Base-by-base conservation (phyloP, 2,113 vertebrate species). In the Callospermophilus lateralis region DNA sequence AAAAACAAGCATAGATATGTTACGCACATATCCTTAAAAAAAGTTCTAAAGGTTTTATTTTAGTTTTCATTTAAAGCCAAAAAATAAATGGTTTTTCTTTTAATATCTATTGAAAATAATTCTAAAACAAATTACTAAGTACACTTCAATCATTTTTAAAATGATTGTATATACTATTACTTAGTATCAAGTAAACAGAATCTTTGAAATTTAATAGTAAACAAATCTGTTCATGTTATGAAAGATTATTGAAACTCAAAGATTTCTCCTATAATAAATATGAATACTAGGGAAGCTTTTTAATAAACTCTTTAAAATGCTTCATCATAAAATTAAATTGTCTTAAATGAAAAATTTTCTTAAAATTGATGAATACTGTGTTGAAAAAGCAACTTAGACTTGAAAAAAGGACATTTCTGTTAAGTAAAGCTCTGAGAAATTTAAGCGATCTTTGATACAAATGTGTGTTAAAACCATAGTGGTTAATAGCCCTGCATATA, bases 341-440 rank as follows among this genome's bases (percentile, higher is more conserved):
- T 68, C 34, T 95, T 94, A 86, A 74, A 30, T 83, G 20, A 42
- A 3, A 80, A 84, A 65, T 93, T 94, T 91, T 68, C 61, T 90
- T 86, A 92, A 92, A 81, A 91, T 74, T 86, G 37, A 76, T 65
- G 70, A 86, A 68, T 55, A 79, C 4, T 95, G 9, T 22, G 32
- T 39, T 39, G 8, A 95, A 84, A 95, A 61, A 92, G n/a, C 3
- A 76, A 13, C 10, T 74, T 76, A 77, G 48, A 48, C 22, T 53
- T 55, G 19, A 30, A 2, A 13, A 20, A 63, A 74, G 37, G 26
- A 37, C 45, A 97, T 53, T 87, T 95, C 39, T 65, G 0, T 72
- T 63, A 96, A 95, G 28, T 92, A 94, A 83, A 79, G 45, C 37
- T 91, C 68, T 84, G 72, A 84, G n/a, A 68, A 97, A 94, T 87